Evolutionary conservation across 2,888 invertebrate genomes (phyloP), one percentile per base, ranked within the genome.

Genomic region (Metalampra italica): DNA sequence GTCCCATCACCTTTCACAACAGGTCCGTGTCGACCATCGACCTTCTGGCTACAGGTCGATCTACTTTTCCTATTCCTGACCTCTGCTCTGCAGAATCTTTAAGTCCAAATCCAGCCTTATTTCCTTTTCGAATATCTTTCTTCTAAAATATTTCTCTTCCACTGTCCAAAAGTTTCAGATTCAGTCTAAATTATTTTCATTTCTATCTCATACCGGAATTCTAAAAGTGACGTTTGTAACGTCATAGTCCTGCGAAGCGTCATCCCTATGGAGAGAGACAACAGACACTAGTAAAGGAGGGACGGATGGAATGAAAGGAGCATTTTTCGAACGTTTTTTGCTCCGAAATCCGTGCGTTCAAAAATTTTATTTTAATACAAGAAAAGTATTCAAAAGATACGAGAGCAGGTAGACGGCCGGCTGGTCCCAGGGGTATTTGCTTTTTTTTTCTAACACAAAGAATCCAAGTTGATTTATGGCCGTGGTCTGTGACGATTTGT

Each of bases 301-400:
- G 78, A 79, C 52, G 50, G 63, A 51, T 32, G 49, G 46, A 54
- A 59, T 72, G 74, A 75, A 77, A 79, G 77, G 74, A 76, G 69
- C 71, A 83, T 87, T 88, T 87, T 87, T 88, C 82, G 66, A 78
- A 71, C 75, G 74, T 87, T 88, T 88, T 89, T 89, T 89, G 88
- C 66, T 67, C 77, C 76, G 71, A 74, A 84, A 84, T 81, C 82
- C 80, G 75, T 81, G 82, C 76, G 79, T 82, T 85, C 80, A 78
- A 69, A 81, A 82, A 75, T 84, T 85, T 87, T 88, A 86, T 88
- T 89, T 87, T 83, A 88, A 85, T 86, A 83, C 82, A 84, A 86
- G 82, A 82, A 78, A 80, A 82, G 82, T 81, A 87, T 86, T 86
- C 82, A 80, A 84, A 84, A 83, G 86, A 85, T 82, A 82, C 80